Percentiles rank a stretch among this genome's conserved stretches.
phyloP scores from a whole-genome alignment of 2,113 vertebrate species.

The Crotalus tigris region DNA sequence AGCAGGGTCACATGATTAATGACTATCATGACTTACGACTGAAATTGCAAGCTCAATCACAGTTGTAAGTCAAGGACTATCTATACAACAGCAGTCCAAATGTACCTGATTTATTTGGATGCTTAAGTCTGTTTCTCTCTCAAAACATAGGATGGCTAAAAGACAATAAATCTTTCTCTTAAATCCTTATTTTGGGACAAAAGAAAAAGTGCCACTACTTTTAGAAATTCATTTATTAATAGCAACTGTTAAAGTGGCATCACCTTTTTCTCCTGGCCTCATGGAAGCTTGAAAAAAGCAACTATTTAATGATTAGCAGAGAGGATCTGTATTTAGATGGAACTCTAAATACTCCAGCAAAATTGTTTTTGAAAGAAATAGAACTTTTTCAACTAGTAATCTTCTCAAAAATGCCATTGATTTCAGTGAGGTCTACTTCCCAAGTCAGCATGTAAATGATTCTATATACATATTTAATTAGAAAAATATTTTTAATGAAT shows the following conservation, averaged over 20 bases:
- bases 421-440: background rate
- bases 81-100: background rate
- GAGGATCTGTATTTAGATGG: background rate
- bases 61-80: no score
- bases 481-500: background rate
- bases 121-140: background rate
- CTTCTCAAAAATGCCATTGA: background rate
- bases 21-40: no score
- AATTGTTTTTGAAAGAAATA: background rate
- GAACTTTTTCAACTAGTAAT: background rate
- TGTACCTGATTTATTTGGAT: background rate
- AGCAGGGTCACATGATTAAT: no score
- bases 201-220: background rate
- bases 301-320: background rate
- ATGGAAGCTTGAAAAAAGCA: background rate
- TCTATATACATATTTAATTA: background rate
- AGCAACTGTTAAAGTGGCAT: background rate
- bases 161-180: background rate
- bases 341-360: background rate
- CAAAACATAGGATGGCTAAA: background rate
- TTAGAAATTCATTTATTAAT: background rate
- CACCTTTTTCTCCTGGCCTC: background rate
- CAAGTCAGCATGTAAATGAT: background rate
- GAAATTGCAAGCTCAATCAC: no score
- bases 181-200: background rate